Base-by-base conservation (phyloP, 30 jellyfish, hydroid and myxozoan genomes). In the Pelagia noctiluca region DNA sequence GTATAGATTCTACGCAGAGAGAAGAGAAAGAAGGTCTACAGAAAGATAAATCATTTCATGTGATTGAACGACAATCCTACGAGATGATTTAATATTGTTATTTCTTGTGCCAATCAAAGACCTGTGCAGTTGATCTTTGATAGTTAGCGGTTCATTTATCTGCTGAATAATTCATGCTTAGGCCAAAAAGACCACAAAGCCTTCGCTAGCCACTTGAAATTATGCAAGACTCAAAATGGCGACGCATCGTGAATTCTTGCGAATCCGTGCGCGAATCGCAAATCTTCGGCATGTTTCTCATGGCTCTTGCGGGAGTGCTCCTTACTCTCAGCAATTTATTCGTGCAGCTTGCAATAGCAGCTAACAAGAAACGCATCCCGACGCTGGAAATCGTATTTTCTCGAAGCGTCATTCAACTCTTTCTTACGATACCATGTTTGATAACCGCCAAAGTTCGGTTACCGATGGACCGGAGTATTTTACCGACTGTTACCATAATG, bases 301-400 rank as follows among this genome's bases (percentile, higher is more conserved):
- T 85, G 95, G 94, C 94, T 10, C 33, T 89, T 34, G 89, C 97
- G 12, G 97, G 97, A 21, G 62, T 89, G n/a, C 28, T 78, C 19
- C 64, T 89, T 8, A 89, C 97, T 13, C 22, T 89, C 22, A 89
- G 97, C 78, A 89, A 89, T 31, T 75, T 89, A 23, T 62, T 89
- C 53, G 94, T 89, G 19, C 97, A 89, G 32, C 87, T 89, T 10
- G 91, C 95, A 1, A 85, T 85, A 36, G 84, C 63, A 2, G 88
- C 83, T 12, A 85, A 74, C 79, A 73, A 63, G 32, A 10, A 31
- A 30, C 86, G 95, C 49, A 72, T 85, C 11, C 95, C 97, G 25
- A 83, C 94, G 5, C 66, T 72, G 13, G 97, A 89, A 54, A 66
- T 89, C 33, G 90, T 83, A 24, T 89, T 89, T 42, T 71, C 84